Conservation (phyloP, 1,140 invertebrate species). For the Macrosteles quadrilineatus region DNA sequence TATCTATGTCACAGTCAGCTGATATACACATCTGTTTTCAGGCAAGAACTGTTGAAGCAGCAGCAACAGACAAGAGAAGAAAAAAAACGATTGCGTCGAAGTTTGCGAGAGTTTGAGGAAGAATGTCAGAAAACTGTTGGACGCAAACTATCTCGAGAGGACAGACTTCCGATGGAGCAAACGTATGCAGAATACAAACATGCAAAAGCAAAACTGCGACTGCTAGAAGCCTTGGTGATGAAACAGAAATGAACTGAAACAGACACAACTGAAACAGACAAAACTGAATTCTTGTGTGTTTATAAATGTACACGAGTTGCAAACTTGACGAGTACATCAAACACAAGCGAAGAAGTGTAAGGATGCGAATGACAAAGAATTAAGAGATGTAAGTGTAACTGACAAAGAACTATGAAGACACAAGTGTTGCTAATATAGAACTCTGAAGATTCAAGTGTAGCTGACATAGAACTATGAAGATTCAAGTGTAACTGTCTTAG, state of each 20-base stretch:
- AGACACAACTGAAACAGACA: neutral
- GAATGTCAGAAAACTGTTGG: constrained; percentile 78
- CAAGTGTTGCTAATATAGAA: neutral
- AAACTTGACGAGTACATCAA: neutral
- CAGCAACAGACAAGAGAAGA: constrained; percentile 69
- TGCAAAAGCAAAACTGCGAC: constrained; percentile 80
- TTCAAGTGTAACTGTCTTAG: too few relatives aligned
- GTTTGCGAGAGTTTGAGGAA: constrained; percentile 80
- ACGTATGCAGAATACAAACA: constrained; percentile 85
- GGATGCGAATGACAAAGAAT: neutral
- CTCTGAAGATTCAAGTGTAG: too few relatives aligned
- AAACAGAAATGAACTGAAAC: constrained; percentile 54
- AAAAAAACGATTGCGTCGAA: constrained; percentile 71
- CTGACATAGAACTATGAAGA: too few relatives aligned
- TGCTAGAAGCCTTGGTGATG: constrained; percentile 83
- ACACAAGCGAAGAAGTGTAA: neutral
- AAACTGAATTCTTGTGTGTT: neutral
- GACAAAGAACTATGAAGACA: neutral
- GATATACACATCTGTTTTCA: constrained; percentile 40
- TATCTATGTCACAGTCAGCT: neutral
- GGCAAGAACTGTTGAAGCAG: constrained; percentile 72
- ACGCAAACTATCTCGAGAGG: constrained; percentile 79
- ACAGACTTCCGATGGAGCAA: constrained; percentile 71
- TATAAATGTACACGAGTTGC: neutral
- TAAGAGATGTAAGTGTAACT: neutral